Conservation (phyloP, 2,113 vertebrate genomes). For the Apteryx mantelli region DNA sequence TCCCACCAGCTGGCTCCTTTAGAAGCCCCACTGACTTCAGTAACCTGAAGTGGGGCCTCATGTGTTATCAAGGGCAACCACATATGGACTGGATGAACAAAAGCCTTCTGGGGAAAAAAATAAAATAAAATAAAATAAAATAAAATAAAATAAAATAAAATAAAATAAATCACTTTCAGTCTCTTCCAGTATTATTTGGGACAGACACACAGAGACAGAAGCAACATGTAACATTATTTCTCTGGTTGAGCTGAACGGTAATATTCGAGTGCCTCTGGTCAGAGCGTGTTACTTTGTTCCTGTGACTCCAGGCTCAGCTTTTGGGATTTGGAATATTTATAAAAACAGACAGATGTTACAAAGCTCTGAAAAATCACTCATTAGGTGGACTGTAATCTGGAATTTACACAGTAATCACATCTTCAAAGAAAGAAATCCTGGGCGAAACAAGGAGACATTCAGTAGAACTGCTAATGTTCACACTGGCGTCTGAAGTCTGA, state of each 20-base stretch:
- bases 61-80: not conserved
- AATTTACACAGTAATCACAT: conserved; percentile 32
- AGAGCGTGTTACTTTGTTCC: not conserved
- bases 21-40: not conserved
- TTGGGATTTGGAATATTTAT: conserved; percentile 14
- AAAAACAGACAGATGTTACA: not conserved
- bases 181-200: not conserved
- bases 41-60: accelerated
- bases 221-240: not conserved
- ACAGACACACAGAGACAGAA: not conserved
- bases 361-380: not conserved
- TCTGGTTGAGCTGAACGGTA: not conserved
- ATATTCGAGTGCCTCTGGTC: not conserved
- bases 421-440: conserved; percentile 25
- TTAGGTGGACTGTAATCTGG: not conserved
- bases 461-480: conserved; percentile 26
- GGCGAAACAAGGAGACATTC: not conserved
- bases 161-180: not conserved
- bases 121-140: too few species aligned
- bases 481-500: not conserved
- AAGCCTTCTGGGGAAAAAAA: not conserved
- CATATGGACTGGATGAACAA: not conserved
- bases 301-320: not conserved
- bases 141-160: too few species aligned
- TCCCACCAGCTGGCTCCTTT: not conserved